Conservation (phyloP, 2,888 invertebrate species). For the Lapara coniferarum region DNA sequence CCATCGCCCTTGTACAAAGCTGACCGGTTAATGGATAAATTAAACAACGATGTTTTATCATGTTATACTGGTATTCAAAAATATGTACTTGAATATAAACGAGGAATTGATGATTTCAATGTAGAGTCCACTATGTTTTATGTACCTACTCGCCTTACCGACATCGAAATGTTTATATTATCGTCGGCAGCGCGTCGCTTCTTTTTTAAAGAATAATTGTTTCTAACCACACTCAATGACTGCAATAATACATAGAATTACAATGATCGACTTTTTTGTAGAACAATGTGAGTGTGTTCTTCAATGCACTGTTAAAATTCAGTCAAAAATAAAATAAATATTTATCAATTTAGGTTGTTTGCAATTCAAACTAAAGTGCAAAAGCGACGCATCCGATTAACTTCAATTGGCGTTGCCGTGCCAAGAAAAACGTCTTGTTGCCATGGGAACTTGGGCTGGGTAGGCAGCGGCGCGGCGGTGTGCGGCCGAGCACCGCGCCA, state of each 20-base stretch:
- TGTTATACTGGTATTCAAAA: background rate
- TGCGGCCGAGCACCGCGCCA: slow-evolving; percentile 71
- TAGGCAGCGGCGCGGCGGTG: slow-evolving; percentile 33
- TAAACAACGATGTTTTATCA: background rate
- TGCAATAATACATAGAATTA: too few species aligned
- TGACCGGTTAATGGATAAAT: slow-evolving; percentile 17
- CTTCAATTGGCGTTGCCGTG: slow-evolving; percentile 9
- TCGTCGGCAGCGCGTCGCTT: background rate
- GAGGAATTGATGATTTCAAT: background rate
- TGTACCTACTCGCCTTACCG: background rate
- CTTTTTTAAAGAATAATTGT: background rate
- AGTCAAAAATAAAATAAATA: background rate
- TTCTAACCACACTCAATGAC: too few species aligned
- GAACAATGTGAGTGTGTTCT: background rate
- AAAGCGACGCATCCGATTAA: slow-evolving; percentile 21
- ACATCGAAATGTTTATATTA: slow-evolving; percentile 7
- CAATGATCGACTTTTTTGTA: background rate
- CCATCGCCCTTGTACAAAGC: background rate
- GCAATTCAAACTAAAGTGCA: slow-evolving; percentile 18
- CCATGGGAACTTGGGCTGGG: slow-evolving; percentile 35
- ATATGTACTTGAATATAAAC: background rate
- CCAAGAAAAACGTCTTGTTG: slow-evolving; percentile 31
- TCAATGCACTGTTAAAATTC: too few species aligned
- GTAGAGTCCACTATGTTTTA: background rate
- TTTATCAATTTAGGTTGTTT: slow-evolving; percentile 1